These are phyloP conservation scores for Drosophila meridiana DNA, from an alignment of 2,888 invertebrate genomes.

Conservation along the genomic window DNA sequence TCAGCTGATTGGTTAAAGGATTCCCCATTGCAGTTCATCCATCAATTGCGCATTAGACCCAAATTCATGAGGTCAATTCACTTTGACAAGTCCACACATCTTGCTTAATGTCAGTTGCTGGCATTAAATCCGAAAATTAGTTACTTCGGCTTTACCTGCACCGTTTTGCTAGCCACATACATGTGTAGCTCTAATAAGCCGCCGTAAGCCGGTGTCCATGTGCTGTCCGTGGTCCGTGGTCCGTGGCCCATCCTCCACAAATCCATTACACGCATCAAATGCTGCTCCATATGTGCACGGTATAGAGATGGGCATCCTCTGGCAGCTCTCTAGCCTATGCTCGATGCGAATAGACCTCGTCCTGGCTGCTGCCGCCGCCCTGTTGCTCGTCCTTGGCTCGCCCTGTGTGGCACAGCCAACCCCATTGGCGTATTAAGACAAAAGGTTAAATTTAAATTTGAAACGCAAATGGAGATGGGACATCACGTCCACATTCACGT, in stretches of 20 bases:
- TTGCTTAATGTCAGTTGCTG: slow-evolving; percentile 26
- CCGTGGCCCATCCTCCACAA: slow-evolving; percentile 17
- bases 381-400: slow-evolving; percentile 21
- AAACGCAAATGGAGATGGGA: slow-evolving; percentile 59
- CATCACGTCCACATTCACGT: slow-evolving; percentile 27
- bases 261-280: slow-evolving; percentile 62
- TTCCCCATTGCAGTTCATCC: neutral
- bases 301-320: neutral
- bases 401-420: slow-evolving; percentile 30
- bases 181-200: slow-evolving; percentile 65
- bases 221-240: slow-evolving; percentile 8
- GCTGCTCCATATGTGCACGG: slow-evolving; percentile 24
- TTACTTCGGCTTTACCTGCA: slow-evolving; percentile 35
- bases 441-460: slow-evolving; percentile 83
- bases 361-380: slow-evolving; percentile 10
- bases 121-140: slow-evolving; percentile 59
- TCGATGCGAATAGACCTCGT: slow-evolving; percentile 34
- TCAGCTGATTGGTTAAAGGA: neutral
- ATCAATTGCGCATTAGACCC: slow-evolving; percentile 30
- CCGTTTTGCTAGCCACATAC: slow-evolving; percentile 43
- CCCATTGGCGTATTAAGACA: slow-evolving; percentile 76
- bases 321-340: slow-evolving; percentile 24
- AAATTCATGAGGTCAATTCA: slow-evolving; percentile 47
- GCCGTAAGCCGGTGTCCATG: slow-evolving; percentile 66
- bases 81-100: slow-evolving; percentile 35